Evolutionary conservation across 2,797 vertebrate species (phyloP), one percentile per base, ranked within the genome.

Genomic region (Loris lydekkerianus): DNA sequence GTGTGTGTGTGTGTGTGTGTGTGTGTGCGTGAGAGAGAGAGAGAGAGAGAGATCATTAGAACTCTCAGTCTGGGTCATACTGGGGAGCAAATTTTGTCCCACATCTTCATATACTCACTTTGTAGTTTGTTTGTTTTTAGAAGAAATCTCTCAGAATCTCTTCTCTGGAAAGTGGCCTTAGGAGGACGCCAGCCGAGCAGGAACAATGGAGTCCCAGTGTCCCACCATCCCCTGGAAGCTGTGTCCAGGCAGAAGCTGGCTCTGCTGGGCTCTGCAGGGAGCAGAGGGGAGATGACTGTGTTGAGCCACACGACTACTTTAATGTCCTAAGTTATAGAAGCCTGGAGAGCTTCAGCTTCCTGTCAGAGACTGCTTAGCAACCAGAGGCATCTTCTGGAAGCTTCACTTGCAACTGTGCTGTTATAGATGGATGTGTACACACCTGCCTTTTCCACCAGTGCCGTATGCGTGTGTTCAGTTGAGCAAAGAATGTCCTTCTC

Each of bases 301-400:
- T 10, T 0, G 97, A 97, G 21, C 73, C 46, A 0, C 94, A 93
- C 0, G 97, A 98, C 18, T 98, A 98, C 87, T 98, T 97, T 37
- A 98, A 97, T 1, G 82, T 98, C 85, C 91, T 98, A 58, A 93
- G 96, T 75, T 98, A 98, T 37, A 95, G 94, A 80, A 98, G 97
- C 86, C 85, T 98, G 1, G 91, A 61, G 53, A 96, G 81, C 63
- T 61, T 96, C 80, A 85, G 43, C 70, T 92, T 94, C 87, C 65
- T 18, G 0, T 37, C 31, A 0, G 92, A 97, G 84, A 93, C 34
- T 0, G 13, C 46, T 69, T 97, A 96, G 75, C 4, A 1, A 18
- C 34, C 15, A 13, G 58, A 37, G 56, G 49, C 15, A 1, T 56
- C 40, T 70, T 58, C 46, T 20, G 7, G 63, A 70, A 89, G 34